These are phyloP conservation scores for Larimichthys crocea DNA, from an alignment of 2,113 vertebrate species.

Conservation along the genomic window DNA sequence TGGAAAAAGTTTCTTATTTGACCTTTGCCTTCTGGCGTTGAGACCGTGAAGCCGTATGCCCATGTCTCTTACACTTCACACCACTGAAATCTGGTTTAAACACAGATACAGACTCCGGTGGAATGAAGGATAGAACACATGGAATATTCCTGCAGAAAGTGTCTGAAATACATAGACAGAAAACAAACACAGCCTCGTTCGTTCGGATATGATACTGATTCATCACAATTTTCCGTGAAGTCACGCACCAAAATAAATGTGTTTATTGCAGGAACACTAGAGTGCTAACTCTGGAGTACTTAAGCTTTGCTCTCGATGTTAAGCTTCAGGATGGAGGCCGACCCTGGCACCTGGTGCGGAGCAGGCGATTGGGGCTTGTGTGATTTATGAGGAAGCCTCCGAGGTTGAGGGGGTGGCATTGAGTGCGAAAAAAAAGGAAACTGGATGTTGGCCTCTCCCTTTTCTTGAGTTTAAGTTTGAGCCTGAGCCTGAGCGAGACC, in stretches of 20 bases:
- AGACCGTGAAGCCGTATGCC: slow-evolving; percentile 74
- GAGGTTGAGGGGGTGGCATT: slow-evolving; percentile 47
- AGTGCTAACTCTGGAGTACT: background rate
- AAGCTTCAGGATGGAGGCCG: slow-evolving; percentile 24
- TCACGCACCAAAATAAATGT: slow-evolving; percentile 16
- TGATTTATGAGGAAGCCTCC: slow-evolving; percentile 66
- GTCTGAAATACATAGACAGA: slow-evolving; percentile 47
- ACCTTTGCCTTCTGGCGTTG: slow-evolving; percentile 5
- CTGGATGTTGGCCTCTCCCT: slow-evolving; percentile 75
- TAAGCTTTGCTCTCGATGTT: slow-evolving; percentile 35
- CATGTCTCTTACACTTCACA: slow-evolving; percentile 98
- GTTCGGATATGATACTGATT: background rate
- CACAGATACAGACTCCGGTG: slow-evolving; percentile 99
- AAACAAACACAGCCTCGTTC: slow-evolving; percentile 8
- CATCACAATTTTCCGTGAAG: slow-evolving; percentile 5
- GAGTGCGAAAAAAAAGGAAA: slow-evolving; percentile 28
- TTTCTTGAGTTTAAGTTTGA: slow-evolving; percentile 40
- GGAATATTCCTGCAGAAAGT: slow-evolving; percentile 78
- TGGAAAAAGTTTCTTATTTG: slow-evolving; percentile 3
- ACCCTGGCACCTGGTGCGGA: slow-evolving; percentile 48
- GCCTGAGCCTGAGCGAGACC: slow-evolving; percentile 74
- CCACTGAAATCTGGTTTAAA: slow-evolving; percentile 99
- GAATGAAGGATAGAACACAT: slow-evolving; percentile 99
- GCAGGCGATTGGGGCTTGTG: slow-evolving; percentile 11
- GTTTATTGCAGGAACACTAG: slow-evolving; percentile 35